Conservation (phyloP, 1,140 invertebrate species). For the Oryzaephilus surinamensis region DNA sequence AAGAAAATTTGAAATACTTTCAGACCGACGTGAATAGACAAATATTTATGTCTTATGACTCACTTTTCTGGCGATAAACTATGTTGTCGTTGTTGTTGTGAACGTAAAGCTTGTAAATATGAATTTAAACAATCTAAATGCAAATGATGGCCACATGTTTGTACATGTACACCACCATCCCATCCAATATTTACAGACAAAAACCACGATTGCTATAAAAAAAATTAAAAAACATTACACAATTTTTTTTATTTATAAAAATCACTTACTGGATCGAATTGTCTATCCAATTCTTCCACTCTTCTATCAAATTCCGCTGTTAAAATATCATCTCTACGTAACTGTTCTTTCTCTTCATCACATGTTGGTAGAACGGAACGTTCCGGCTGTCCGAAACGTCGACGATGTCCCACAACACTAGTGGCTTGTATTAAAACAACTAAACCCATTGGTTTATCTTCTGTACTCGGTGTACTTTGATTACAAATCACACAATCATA, state of each 20-base stretch:
- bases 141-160: slow-evolving; percentile 92
- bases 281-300: slow-evolving; percentile 55
- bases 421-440: slow-evolving; percentile 82
- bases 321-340: slow-evolving; percentile 47
- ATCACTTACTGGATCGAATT: slow-evolving; percentile 61
- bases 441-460: slow-evolving; percentile 80
- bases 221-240: slow-evolving; percentile 4
- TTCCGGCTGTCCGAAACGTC: slow-evolving; percentile 43
- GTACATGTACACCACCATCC: slow-evolving; percentile 89
- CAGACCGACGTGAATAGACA: too few relatives aligned
- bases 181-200: slow-evolving; percentile 79
- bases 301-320: slow-evolving; percentile 54
- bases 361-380: slow-evolving; percentile 52
- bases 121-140: slow-evolving; percentile 87
- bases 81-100: slow-evolving; percentile 57
- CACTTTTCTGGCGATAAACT: slow-evolving; percentile 60
- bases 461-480: slow-evolving; percentile 73
- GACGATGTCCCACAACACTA: slow-evolving; percentile 67
- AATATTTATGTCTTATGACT: slow-evolving; percentile 8
- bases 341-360: slow-evolving; percentile 46
- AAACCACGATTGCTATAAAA: slow-evolving; percentile 58
- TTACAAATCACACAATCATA: slow-evolving; percentile 96
- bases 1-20: slow-evolving; percentile 3
- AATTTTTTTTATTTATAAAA: slow-evolving; percentile 2
- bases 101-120: slow-evolving; percentile 72